Evolutionary conservation across 2,888 invertebrate species (phyloP).

Genomic region (Mallateleia sp.): DNA sequence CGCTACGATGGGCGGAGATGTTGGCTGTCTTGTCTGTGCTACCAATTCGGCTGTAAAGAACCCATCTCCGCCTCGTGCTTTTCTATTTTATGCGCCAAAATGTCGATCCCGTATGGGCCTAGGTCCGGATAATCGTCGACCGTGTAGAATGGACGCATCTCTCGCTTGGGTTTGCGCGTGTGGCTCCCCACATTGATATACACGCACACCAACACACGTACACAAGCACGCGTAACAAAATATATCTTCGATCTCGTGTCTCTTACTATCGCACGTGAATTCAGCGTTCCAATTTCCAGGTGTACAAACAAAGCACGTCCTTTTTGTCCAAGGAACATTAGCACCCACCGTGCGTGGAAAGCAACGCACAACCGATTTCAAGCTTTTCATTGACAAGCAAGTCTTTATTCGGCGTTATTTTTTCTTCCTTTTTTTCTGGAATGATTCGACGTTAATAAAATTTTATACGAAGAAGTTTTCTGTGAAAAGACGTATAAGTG

Average conservation of each 20-base stretch:
- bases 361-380: slow-evolving; percentile 64
- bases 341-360: slow-evolving; percentile 70
- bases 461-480: slow-evolving; percentile 8
- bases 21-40: slow-evolving; percentile 88
- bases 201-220: background rate
- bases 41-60: slow-evolving; percentile 87
- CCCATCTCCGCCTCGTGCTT: slow-evolving; percentile 85
- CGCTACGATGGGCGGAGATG: slow-evolving; percentile 86
- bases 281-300: slow-evolving; percentile 81
- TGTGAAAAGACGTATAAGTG: background rate
- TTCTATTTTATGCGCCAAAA: slow-evolving; percentile 83
- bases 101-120: slow-evolving; percentile 70
- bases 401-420: slow-evolving; percentile 34
- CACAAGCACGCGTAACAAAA: slow-evolving; percentile 25
- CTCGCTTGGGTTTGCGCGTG: slow-evolving; percentile 64
- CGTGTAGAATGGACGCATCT: slow-evolving; percentile 56
- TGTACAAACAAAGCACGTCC: slow-evolving; percentile 85
- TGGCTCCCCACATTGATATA: no score
- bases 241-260: slow-evolving; percentile 65
- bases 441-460: slow-evolving; percentile 36
- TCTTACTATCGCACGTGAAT: slow-evolving; percentile 67
- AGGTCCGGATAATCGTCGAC: slow-evolving; percentile 82
- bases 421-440: slow-evolving; percentile 6
- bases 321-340: slow-evolving; percentile 78
- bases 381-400: slow-evolving; percentile 62